Conservation (phyloP, 2,888 invertebrate species). For the Elysia crispata region DNA sequence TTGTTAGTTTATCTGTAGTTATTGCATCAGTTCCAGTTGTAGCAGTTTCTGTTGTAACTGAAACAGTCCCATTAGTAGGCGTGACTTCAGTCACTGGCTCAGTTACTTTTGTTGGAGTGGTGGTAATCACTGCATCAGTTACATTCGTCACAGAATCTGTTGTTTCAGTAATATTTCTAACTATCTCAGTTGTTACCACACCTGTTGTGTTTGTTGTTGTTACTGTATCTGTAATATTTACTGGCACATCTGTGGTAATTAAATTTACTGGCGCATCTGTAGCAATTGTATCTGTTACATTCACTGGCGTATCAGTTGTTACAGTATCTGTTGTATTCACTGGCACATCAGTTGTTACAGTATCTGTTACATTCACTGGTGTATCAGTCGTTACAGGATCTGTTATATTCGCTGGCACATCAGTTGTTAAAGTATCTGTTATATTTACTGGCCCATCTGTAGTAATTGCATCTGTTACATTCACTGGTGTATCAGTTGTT, state of each 20-base stretch:
- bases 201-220: no score
- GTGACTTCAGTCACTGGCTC: no score
- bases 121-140: no score
- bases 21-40: slow-evolving; percentile 16
- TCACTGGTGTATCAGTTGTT: no score
- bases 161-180: not conserved
- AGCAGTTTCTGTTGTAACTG: slow-evolving; percentile 10
- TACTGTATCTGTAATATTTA: no score
- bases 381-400: slow-evolving; percentile 1
- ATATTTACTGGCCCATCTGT: not conserved
- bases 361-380: not conserved
- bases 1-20: not conserved
- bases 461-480: no score
- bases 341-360: slow-evolving; percentile 27
- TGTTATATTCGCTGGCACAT: not conserved
- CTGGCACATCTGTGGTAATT: not conserved
- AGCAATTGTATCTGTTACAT: slow-evolving; percentile 2
- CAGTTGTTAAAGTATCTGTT: slow-evolving; percentile 24
- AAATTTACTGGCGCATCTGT: slow-evolving; percentile 17
- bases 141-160: no score
- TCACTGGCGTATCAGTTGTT: slow-evolving; percentile 22
- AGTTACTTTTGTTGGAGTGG: no score
- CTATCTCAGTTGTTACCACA: no score
- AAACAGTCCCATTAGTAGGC: no score
- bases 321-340: slow-evolving; percentile 6